Conservation (phyloP, 2,113 vertebrate genomes). For the Ovibos moschatus region DNA sequence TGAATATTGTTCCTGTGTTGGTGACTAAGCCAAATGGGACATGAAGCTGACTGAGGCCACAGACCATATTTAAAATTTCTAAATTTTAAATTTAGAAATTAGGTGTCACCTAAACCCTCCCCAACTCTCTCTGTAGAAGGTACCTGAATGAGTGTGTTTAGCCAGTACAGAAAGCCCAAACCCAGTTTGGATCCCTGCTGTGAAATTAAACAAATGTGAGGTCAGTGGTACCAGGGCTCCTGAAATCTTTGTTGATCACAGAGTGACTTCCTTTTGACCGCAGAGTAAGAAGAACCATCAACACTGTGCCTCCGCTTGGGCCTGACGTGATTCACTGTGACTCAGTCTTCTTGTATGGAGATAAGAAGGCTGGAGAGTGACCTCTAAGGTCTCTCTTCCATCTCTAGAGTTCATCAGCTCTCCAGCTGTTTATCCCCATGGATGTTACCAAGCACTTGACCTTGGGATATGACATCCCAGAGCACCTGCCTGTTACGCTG, state of each 20-base stretch:
- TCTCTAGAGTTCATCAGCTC: neutral
- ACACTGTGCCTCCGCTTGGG: rapidly evolving
- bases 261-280: neutral
- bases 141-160: neutral
- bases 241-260: neutral
- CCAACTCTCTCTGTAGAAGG: neutral
- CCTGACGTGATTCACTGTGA: neutral
- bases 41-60: neutral
- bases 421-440: neutral
- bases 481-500: rapidly evolving
- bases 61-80: neutral
- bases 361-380: neutral
- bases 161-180: neutral
- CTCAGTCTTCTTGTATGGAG: rapidly evolving
- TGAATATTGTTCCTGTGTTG: neutral
- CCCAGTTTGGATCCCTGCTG: neutral
- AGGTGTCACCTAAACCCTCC: neutral
- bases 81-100: too few species aligned
- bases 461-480: neutral
- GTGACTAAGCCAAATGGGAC: neutral
- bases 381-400: neutral
- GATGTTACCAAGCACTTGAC: neutral
- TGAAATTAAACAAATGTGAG: neutral
- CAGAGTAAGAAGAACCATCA: neutral
- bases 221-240: neutral